These are phyloP conservation scores for Calosoma granatense DNA, from an alignment of 1,140 invertebrate genomes.

Conservation along the genomic window DNA sequence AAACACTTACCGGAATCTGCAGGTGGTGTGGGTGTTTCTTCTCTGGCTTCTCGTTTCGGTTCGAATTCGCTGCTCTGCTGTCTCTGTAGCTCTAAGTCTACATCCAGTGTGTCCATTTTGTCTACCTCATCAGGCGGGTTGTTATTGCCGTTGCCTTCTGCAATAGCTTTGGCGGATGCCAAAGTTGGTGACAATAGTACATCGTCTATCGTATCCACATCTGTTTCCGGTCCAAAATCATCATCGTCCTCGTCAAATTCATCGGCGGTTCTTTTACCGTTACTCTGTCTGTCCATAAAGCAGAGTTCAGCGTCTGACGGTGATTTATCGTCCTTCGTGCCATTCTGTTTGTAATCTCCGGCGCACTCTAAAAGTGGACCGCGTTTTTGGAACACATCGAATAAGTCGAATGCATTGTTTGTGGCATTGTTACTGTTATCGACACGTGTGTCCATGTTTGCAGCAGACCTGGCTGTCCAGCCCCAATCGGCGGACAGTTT, in stretches of 20 bases:
- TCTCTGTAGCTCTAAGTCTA: constrained; percentile 23
- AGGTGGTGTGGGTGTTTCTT: constrained; percentile 42
- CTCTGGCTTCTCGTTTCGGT: constrained; percentile 19
- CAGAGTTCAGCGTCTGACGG: neutral
- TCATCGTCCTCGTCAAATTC: constrained; percentile 41
- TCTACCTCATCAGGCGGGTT: constrained; percentile 19
- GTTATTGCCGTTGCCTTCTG: constrained; percentile 19
- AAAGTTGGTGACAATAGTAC: constrained; percentile 26
- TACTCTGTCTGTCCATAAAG: constrained; percentile 15
- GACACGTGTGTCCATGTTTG: constrained; percentile 26
- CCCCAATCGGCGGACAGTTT: constrained; percentile 29
- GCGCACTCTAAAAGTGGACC: neutral
- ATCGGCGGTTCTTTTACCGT: constrained; percentile 25
- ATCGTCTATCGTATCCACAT: constrained; percentile 48
- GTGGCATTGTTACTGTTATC: constrained; percentile 27
- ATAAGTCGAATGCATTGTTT: constrained; percentile 26
- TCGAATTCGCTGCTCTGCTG: constrained; percentile 25
- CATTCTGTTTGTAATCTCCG: neutral
- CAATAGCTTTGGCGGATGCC: constrained; percentile 15
- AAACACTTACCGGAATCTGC: constrained; percentile 38
- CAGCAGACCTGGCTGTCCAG: constrained; percentile 18
- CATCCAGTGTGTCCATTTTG: constrained; percentile 21
- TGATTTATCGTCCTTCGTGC: neutral
- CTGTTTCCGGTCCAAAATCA: constrained; percentile 49
- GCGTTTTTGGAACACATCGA: neutral